Base-by-base conservation (phyloP, 2,113 vertebrate genomes). In the Rhea americana region DNA sequence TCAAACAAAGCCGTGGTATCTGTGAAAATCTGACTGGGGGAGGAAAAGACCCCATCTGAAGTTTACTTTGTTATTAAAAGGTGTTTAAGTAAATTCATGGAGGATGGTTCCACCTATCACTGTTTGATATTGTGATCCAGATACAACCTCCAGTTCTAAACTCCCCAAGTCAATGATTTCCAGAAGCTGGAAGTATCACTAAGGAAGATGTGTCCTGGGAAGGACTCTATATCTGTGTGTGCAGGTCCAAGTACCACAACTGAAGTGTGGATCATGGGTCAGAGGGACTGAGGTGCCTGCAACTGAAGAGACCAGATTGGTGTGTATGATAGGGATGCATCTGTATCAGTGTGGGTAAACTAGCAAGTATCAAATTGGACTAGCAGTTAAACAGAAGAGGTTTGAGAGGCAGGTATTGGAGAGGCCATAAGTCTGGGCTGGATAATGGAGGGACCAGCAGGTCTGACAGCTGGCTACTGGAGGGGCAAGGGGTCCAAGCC, bases 1-100 rank as follows among this genome's bases (percentile, higher is more conserved):
- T 95, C 95, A 97, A 94, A 90, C 26, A 87, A 90, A 91, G 30
- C 5, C 26, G 65, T 6, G 13, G 13, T 67, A 63, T 16, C 16
- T 79, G 28, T 90, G 55, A 79, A 90, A 90, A 67, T 71, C 9
- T 43, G 20, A 75, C 43, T 35, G 35, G 35, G 35, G 35, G 35
- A 35, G 35, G 35, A 35, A 35, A 35, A 35, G 35, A 35, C 35
- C 35, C 72, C 4, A 85, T 67, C 21, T 72, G 22, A 9, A 82
- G 74, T 81, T 73, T 73, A 5, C 4, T 84, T 76, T 77, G 78
- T 75, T 89, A 41, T 39, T 82, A 73, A 62, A 92, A 24, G 7
- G 1, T 43, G 14, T 62, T 63, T 63, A 71, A 43, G 68, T 70
- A 76, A 56, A 82, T 51, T 65, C 6, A 39, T 59, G 43, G 25